Percentiles rank a stretch among this genome's conserved stretches.
phyloP scores from a whole-genome alignment of 2,888 invertebrate genomes.

The Hirtodrosophila alboralis region DNA sequence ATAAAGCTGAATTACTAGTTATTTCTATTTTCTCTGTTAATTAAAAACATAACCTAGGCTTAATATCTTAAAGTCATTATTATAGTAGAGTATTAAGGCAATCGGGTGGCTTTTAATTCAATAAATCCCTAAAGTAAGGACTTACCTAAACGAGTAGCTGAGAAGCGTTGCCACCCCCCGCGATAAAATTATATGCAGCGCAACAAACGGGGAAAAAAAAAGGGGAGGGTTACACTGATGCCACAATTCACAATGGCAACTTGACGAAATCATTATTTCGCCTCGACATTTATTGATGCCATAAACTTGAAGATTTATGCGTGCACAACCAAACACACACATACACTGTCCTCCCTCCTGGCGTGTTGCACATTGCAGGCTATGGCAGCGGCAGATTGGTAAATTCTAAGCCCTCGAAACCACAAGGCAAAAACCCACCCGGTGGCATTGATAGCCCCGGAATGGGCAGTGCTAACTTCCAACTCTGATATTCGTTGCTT shows the following conservation, averaged over 20 bases:
- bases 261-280: slow-evolving; percentile 82
- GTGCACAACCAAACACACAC: slow-evolving; percentile 39
- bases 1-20: too few relatives aligned
- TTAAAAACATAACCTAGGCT: too few relatives aligned
- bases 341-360: slow-evolving; percentile 41
- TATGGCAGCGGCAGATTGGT: slow-evolving; percentile 22
- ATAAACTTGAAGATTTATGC: slow-evolving; percentile 84
- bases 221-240: slow-evolving; percentile 34
- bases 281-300: slow-evolving; percentile 84
- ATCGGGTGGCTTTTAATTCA: background rate
- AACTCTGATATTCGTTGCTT: slow-evolving; percentile 32
- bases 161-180: slow-evolving; percentile 9
- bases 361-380: slow-evolving; percentile 48
- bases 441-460: slow-evolving; percentile 56
- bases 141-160: slow-evolving; percentile 3
- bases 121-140: slow-evolving; percentile 1
- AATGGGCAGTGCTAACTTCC: slow-evolving; percentile 25
- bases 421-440: slow-evolving; percentile 56
- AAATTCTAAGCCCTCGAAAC: slow-evolving; percentile 37
- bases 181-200: slow-evolving; percentile 28
- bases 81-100: background rate
- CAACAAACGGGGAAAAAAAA: slow-evolving; percentile 10
- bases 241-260: slow-evolving; percentile 65
- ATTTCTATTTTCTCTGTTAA: too few relatives aligned
- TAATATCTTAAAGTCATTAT: too few relatives aligned